These are phyloP conservation scores for Vombatus ursinus DNA, from an alignment of 2,113 vertebrate genomes.

Conservation along the genomic window DNA sequence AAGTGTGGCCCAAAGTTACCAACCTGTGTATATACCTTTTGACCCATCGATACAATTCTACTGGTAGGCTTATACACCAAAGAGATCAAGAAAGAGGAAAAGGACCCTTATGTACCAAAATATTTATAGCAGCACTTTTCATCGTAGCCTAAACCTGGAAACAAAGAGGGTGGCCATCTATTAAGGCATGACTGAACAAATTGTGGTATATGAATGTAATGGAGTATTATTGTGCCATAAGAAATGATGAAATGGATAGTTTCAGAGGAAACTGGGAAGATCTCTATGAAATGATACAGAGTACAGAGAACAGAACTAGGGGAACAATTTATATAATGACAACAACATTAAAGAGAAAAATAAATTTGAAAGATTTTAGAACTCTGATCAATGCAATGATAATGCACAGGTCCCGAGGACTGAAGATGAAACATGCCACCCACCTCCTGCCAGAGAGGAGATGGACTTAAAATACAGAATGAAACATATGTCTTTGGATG, in stretches of 20 bases:
- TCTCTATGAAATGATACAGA: neutral
- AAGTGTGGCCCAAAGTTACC: neutral
- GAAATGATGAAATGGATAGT: neutral
- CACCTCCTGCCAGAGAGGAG: neutral
- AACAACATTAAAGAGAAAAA: neutral
- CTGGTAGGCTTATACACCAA: neutral
- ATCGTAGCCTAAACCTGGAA: neutral
- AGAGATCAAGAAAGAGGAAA: neutral
- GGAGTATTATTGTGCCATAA: neutral
- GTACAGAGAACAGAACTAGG: neutral
- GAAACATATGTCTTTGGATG: neutral
- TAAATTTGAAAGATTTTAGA: neutral
- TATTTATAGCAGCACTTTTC: neutral
- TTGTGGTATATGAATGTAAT: neutral
- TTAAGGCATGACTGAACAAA: neutral
- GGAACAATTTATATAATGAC: neutral
- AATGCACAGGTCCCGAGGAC: neutral
- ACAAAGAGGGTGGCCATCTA: neutral
- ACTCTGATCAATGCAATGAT: neutral
- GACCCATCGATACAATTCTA: neutral
- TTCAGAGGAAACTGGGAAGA: neutral
- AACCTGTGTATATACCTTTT: neutral
- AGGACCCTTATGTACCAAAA: neutral
- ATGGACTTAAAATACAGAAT: neutral
- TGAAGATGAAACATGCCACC: neutral